phyloP scores from a whole-genome alignment of 2,888 invertebrate species.

The Panopea generosa region DNA sequence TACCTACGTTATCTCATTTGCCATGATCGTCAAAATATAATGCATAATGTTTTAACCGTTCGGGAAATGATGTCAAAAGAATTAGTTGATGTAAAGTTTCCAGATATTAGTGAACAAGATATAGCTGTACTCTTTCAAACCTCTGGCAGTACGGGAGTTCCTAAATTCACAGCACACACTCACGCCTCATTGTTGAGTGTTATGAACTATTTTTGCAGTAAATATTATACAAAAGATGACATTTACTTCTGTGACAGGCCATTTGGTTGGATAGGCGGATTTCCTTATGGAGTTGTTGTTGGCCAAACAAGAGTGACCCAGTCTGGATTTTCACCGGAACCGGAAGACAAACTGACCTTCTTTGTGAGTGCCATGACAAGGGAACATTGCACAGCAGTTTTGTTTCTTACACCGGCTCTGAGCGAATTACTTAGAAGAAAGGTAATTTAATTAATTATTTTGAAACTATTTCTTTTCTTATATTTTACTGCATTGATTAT shows the following conservation, averaged over 20 bases:
- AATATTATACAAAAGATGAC: too few species aligned
- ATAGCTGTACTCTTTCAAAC: slow-evolving; percentile 23
- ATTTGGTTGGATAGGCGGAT: not conserved
- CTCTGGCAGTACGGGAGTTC: slow-evolving; percentile 48
- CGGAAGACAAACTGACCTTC: not conserved
- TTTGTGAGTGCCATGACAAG: not conserved
- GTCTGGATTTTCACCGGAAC: not conserved
- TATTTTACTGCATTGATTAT: too few species aligned
- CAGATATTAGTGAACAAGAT: not conserved
- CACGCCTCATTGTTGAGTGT: not conserved
- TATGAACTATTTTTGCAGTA: not conserved
- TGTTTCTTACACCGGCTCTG: not conserved
- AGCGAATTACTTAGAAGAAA: not conserved
- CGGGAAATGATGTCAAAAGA: not conserved
- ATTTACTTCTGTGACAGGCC: not conserved
- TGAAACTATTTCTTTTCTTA: too few species aligned
- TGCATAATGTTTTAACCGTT: not conserved
- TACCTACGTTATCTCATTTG: slow-evolving; percentile 18
- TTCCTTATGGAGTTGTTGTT: not conserved
- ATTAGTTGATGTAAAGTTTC: not conserved
- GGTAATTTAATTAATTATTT: too few species aligned
- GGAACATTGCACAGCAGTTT: slow-evolving; percentile 1
- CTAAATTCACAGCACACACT: slow-evolving; percentile 31
- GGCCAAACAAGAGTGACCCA: slow-evolving; percentile 13
- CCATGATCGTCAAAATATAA: not conserved